Conservation (phyloP, 2,113 vertebrate genomes). For the Misgurnus anguillicaudatus region DNA sequence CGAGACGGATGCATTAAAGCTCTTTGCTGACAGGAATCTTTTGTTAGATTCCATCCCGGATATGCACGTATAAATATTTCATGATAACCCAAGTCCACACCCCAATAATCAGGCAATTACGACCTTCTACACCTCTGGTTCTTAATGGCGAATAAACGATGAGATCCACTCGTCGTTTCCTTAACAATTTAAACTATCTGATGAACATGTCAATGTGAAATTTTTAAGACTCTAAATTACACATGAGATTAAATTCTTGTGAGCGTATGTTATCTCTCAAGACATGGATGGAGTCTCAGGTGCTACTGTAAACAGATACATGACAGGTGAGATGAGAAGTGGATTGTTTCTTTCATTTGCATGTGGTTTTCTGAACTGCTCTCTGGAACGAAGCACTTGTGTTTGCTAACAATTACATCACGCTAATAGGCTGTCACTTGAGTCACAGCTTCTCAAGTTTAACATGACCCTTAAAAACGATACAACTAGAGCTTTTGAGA, state of each 20-base stretch:
- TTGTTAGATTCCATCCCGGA: slow-evolving; percentile 27
- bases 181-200: slow-evolving; percentile 29
- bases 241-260: slow-evolving; percentile 31
- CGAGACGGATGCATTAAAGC: slow-evolving; percentile 46
- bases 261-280: slow-evolving; percentile 21
- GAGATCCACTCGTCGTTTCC: slow-evolving; percentile 25
- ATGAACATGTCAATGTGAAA: neutral
- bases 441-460: slow-evolving; percentile 41
- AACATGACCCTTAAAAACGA: slow-evolving; percentile 17
- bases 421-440: slow-evolving; percentile 49
- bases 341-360: slow-evolving; percentile 53
- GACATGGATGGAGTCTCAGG: neutral
- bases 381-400: slow-evolving; percentile 48
- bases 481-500: too few species aligned
- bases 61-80: slow-evolving; percentile 52
- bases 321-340: slow-evolving; percentile 30
- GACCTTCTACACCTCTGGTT: slow-evolving; percentile 36
- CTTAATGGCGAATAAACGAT: slow-evolving; percentile 36
- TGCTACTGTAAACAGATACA: slow-evolving; percentile 42
- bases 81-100: slow-evolving; percentile 21
- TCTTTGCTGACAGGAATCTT: slow-evolving; percentile 30
- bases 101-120: slow-evolving; percentile 12
- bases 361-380: slow-evolving; percentile 55
- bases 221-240: slow-evolving; percentile 20
- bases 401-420: slow-evolving; percentile 60